A percentile compares a stretch with the other conserved stretches of the same genome.
These are phyloP conservation scores for Thamnaconus septentrionalis DNA, from an alignment of 2,113 vertebrate species.

Conservation along the genomic window DNA sequence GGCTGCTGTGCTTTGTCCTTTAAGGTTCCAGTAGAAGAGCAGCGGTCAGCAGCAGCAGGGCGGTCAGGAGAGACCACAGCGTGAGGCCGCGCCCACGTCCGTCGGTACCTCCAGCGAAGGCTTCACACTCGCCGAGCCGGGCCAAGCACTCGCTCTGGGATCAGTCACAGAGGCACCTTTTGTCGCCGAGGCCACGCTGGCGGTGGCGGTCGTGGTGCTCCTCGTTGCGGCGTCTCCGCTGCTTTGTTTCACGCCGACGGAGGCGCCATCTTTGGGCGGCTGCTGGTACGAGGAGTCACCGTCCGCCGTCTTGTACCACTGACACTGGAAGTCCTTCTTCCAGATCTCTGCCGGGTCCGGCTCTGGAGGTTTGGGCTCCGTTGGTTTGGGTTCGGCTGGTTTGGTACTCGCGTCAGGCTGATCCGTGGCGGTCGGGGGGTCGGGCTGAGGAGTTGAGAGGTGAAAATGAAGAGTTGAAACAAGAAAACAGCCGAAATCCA, in stretches of 20 bases:
- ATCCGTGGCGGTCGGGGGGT: constrained; percentile 55
- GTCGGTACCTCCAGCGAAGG: constrained; percentile 24
- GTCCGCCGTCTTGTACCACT: constrained; percentile 75
- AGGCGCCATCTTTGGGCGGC: constrained; percentile 52
- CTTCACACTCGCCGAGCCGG: constrained; percentile 8
- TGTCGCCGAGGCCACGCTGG: constrained; percentile 17
- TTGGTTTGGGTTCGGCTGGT: constrained; percentile 60
- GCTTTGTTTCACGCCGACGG: constrained; percentile 29
- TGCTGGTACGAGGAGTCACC: constrained; percentile 68
- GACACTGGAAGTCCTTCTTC: constrained; percentile 77
- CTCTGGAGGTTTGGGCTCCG: constrained; percentile 39
- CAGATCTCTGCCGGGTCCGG: constrained; percentile 69
- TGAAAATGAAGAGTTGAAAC: constrained; percentile 1
- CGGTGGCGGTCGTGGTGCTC: constrained; percentile 12
- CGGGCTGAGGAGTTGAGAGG: constrained; percentile 26
- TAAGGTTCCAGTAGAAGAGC: constrained; percentile 45
- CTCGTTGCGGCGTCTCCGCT: constrained; percentile 5
- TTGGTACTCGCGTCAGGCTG: constrained; percentile 49
- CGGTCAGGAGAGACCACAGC: constrained; percentile 12
- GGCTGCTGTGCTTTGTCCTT: constrained; percentile 18
- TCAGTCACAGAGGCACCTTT: constrained; percentile 49
- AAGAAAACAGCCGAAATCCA: neutral
- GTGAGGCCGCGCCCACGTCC: constrained; percentile 22
- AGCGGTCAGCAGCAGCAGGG: constrained; percentile 45
- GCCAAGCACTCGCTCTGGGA: constrained; percentile 13